phyloP scores from a whole-genome alignment of 1,140 invertebrate species.

The Linepithema humile region DNA sequence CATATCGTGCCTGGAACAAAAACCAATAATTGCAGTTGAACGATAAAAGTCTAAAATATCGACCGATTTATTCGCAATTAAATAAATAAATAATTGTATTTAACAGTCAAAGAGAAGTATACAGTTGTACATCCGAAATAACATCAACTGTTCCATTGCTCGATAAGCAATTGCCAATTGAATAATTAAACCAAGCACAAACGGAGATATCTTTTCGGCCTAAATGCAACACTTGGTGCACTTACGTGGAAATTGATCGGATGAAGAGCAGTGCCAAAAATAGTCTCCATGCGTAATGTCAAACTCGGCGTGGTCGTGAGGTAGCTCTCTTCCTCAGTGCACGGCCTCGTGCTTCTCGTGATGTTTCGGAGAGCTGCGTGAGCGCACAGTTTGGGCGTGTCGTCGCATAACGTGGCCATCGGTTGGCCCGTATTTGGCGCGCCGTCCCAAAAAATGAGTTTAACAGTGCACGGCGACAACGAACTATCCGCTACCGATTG shows the following conservation, averaged over 20 bases:
- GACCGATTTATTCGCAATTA: too few relatives aligned
- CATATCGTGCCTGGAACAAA: conserved; percentile 86
- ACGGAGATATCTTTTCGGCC: neutral
- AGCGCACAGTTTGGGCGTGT: conserved; percentile 91
- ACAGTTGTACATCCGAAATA: too few relatives aligned
- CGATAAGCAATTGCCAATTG: too few relatives aligned
- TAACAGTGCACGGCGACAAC: conserved; percentile 74
- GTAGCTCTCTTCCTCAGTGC: conserved; percentile 91
- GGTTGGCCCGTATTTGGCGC: conserved; percentile 78
- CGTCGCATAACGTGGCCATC: conserved; percentile 90
- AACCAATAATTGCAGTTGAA: neutral
- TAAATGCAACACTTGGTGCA: neutral
- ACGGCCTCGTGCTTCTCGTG: conserved; percentile 90
- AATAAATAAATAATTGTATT: neutral
- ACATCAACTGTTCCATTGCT: too few relatives aligned
- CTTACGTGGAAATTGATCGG: conserved; percentile 83
- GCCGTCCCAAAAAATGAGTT: conserved; percentile 80
- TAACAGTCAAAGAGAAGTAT: too few relatives aligned
- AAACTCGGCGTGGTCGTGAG: conserved; percentile 88
- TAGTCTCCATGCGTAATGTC: conserved; percentile 80
- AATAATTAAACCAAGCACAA: neutral
- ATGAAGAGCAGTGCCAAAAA: conserved; percentile 84
- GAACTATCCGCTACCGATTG: neutral
- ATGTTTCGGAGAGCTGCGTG: conserved; percentile 91
- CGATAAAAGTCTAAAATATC: too few relatives aligned